Conservation (phyloP, 2,888 invertebrate species). For the Dynastes hyllus region DNA sequence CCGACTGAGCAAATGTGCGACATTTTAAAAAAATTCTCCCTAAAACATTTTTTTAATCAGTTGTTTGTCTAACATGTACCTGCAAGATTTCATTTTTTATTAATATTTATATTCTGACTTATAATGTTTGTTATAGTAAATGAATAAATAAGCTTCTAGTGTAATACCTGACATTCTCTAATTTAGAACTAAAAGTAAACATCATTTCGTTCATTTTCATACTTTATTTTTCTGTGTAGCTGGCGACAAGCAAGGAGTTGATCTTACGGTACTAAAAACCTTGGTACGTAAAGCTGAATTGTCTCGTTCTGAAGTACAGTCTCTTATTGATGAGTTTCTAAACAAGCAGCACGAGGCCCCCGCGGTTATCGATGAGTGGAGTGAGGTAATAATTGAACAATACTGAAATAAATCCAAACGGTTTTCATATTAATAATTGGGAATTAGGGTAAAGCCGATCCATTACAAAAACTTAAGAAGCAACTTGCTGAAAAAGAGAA, state of each 20-base stretch:
- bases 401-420: not conserved
- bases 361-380: slow-evolving; percentile 86
- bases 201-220: too few species aligned
- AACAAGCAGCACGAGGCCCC: slow-evolving; percentile 91
- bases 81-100: too few species aligned
- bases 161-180: too few species aligned
- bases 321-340: slow-evolving; percentile 89
- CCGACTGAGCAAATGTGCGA: too few species aligned
- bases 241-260: slow-evolving; percentile 80
- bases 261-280: slow-evolving; percentile 79
- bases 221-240: slow-evolving; percentile 67
- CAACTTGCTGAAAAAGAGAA: slow-evolving; percentile 92
- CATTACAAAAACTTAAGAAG: slow-evolving; percentile 88
- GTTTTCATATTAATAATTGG: not conserved
- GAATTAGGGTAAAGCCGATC: slow-evolving; percentile 84
- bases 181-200: too few species aligned
- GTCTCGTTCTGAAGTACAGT: slow-evolving; percentile 90
- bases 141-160: too few species aligned
- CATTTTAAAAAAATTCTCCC: too few species aligned
- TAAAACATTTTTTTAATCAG: too few species aligned
- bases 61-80: too few species aligned
- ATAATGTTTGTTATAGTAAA: too few species aligned
- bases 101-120: too few species aligned
- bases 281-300: slow-evolving; percentile 85
- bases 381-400: slow-evolving; percentile 74